Base-by-base conservation (phyloP, 2,113 vertebrate species). In the Antennarius striatus region DNA sequence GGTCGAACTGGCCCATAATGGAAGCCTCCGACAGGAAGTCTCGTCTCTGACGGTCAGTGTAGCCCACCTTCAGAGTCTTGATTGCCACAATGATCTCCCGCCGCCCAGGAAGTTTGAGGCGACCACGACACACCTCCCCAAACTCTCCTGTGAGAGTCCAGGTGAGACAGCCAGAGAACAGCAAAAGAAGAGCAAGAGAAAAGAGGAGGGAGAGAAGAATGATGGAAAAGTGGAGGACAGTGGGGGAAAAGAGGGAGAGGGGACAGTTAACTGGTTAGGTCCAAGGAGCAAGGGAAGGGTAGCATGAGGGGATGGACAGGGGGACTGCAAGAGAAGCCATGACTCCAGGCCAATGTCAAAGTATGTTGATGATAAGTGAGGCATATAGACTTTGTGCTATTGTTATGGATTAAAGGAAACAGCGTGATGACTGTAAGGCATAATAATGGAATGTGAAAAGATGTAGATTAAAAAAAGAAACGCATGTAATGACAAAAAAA, bases 1-100 rank as follows among this genome's bases (percentile, higher is more conserved):
- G 97, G 90, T 99, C 98, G 0, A 99, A 99, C 90, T 99, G 98
- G 39, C 96, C 97, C 98, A 99, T 99, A 91, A 99, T 99, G 89
- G 96, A 97, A 16, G 98, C 96, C 73, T 99, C 98, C 0, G 96
- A 97, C 68, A 99, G 92, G 91, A 99, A 98, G 90, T 99, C 98
- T 45, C 98, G 90, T 71, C 98, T 93, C 89, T 99, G 98, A 42
- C 95, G 91, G 76, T 99, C 98, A 0, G 98, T 99, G 90, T 99
- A 99, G 76, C 96, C 98, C 79, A 95, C 96, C 72, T 99, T 99
- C 77, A 99, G 93, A 0, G 98, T 99, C 91, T 99, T 99, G 89
- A 99, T 99, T 80, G 98, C 98, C 74, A 99, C 98, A 0, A 98
- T 97, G 85, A 99, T 96, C 87, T 99, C 98, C 0, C 98, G 91